A percentile compares a stretch with the other conserved stretches of the same genome.
phyloP scores from a whole-genome alignment of 2,797 vertebrate genomes.

The Pseudochromis fuscus region DNA sequence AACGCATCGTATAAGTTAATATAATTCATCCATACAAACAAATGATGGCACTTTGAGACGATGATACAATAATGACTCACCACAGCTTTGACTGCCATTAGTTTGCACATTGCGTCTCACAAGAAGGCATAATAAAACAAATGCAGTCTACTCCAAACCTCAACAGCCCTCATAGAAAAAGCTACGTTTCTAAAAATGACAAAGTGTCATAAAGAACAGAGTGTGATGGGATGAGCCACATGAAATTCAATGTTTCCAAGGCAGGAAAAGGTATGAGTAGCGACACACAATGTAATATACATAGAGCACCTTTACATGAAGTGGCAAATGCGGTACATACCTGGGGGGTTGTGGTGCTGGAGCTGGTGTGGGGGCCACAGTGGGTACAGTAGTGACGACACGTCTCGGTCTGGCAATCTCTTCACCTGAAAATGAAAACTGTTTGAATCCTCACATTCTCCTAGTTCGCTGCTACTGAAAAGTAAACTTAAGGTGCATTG shows the following conservation, averaged over 20 bases:
- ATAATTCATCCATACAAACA: no score
- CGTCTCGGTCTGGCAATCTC: constrained; percentile 95
- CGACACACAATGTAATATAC: neutral
- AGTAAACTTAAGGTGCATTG: neutral
- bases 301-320: no score
- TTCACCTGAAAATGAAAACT: constrained; percentile 84
- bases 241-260: neutral
- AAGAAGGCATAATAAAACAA: no score
- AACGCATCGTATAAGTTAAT: no score
- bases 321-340: constrained; percentile 64
- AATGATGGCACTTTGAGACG: no score
- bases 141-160: neutral
- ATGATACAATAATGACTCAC: no score
- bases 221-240: no score
- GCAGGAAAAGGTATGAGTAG: neutral
- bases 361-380: constrained; percentile 69
- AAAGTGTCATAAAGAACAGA: no score
- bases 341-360: constrained; percentile 87
- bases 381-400: constrained; percentile 83
- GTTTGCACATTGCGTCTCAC: no score
- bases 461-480: constrained; percentile 8
- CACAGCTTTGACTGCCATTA: no score
- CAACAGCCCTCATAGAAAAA: neutral
- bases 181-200: no score
- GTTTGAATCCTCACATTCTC: constrained; percentile 2